Conservation (phyloP, 2,113 vertebrate genomes). For the Pachyramphus minor region DNA sequence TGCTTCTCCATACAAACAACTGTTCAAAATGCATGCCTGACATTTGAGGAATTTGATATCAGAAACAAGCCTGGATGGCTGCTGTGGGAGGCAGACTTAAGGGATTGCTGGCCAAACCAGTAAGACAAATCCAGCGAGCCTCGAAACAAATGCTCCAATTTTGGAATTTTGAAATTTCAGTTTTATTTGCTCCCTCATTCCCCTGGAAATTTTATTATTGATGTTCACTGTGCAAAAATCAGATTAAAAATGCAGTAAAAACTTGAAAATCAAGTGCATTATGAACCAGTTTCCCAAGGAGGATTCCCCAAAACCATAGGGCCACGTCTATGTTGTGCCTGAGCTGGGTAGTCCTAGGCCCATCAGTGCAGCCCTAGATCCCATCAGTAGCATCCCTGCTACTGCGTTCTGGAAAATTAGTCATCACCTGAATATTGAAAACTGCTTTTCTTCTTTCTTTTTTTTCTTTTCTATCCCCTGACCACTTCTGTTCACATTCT, state of each 20-base stretch:
- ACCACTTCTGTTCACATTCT: neutral
- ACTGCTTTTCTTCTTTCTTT: neutral
- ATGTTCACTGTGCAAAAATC: neutral
- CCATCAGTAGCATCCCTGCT: neutral
- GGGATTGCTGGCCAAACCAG: neutral
- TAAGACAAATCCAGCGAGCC: neutral
- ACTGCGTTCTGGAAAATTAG: neutral
- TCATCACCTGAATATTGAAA: neutral
- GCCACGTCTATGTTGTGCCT: neutral
- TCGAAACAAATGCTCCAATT: neutral
- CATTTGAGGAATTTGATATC: neutral
- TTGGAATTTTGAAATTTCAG: neutral
- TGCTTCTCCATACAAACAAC: neutral
- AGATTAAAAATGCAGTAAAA: neutral
- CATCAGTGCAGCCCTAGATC: rapidly evolving
- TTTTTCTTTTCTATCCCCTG: neutral
- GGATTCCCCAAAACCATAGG: too few relatives aligned
- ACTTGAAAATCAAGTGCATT: neutral
- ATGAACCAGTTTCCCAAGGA: neutral
- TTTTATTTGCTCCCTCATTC: neutral
- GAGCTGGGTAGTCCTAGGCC: neutral
- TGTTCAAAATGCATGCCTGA: neutral
- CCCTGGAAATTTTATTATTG: neutral
- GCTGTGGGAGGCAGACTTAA: neutral
- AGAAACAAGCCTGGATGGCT: neutral